Evolutionary conservation across 2,888 invertebrate genomes (phyloP), one percentile per base, ranked within the genome.

Genomic region (Asteroscopus sphinx): DNA sequence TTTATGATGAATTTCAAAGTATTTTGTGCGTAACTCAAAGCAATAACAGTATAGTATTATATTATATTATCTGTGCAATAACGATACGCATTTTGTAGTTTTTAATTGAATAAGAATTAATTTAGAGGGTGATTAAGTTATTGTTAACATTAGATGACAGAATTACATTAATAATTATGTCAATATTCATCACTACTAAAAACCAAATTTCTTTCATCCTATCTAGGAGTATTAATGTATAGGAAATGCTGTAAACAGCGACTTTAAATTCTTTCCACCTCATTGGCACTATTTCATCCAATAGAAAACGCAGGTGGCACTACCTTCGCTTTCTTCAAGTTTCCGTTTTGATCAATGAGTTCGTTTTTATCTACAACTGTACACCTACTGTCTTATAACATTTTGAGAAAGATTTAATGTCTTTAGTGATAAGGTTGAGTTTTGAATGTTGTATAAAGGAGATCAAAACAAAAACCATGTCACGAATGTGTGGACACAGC

Each of bases 281-380:
- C 13, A 48, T 46, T 49, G 36, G 9, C 36, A 41, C 47, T 47
- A 57, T 48, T 46, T 61, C 48, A 52, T 54, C 30, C 26, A 35
- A 60, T 67, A 68, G 56, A 65, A 65, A 68, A 58, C 25, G 16
- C 52, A 60, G 44, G 58, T 66, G 37, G n/a, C n/a, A n/a, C 35
- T 8, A 52, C 55, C 52, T 57, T 62, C 59, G 52, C 64, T 77
- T 77, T 77, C 76, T 79, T 79, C 58, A 66, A 56, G 48, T 67
- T 71, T 58, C 54, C 53, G 56, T 58, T 69, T 59, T 45, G 26
- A 62, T 71, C 60, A 76, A 67, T 68, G 61, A 57, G 44, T 62
- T 48, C 0, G 33, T 48, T 67, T 64, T 64, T 47, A 57, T 41
- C 11, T 32, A 45, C 26, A 12, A 13, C 7, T 28, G 16, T 26